phyloP scores from a whole-genome alignment of 2,113 vertebrate species.

The Hydropotes inermis region DNA sequence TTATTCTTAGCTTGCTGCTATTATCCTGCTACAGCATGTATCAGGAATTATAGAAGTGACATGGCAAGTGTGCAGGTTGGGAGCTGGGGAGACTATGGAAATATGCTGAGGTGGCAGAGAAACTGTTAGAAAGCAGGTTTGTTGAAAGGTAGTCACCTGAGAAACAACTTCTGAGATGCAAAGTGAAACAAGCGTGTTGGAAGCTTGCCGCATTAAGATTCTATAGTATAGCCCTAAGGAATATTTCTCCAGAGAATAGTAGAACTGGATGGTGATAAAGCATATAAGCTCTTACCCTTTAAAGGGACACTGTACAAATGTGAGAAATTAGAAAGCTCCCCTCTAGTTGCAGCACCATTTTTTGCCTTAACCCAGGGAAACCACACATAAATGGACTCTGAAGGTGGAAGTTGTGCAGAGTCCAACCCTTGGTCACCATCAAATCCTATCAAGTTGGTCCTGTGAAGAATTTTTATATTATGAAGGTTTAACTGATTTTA shows the following conservation, averaged over 20 bases:
- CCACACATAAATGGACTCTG: background rate
- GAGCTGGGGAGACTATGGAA: background rate
- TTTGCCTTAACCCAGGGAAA: background rate
- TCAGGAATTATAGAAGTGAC: constrained; percentile 10
- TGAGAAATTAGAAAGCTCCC: background rate
- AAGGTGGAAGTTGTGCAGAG: background rate
- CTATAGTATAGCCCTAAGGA: background rate
- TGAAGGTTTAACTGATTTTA: background rate
- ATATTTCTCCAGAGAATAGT: background rate
- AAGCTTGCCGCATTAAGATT: background rate
- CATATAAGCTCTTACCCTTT: background rate
- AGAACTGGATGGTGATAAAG: background rate
- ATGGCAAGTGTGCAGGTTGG: background rate
- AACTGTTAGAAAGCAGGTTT: background rate
- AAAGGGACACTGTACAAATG: background rate
- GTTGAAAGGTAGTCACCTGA: background rate
- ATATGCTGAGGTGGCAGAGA: background rate
- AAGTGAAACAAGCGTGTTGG: background rate
- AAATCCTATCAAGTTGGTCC: background rate
- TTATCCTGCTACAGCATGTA: background rate
- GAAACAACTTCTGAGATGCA: background rate
- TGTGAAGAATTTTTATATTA: background rate
- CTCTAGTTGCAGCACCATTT: background rate
- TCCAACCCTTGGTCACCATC: background rate
- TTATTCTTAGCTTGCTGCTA: background rate